Conservation (phyloP, 2,888 invertebrate species). For the Toxonevra muliebris region DNA sequence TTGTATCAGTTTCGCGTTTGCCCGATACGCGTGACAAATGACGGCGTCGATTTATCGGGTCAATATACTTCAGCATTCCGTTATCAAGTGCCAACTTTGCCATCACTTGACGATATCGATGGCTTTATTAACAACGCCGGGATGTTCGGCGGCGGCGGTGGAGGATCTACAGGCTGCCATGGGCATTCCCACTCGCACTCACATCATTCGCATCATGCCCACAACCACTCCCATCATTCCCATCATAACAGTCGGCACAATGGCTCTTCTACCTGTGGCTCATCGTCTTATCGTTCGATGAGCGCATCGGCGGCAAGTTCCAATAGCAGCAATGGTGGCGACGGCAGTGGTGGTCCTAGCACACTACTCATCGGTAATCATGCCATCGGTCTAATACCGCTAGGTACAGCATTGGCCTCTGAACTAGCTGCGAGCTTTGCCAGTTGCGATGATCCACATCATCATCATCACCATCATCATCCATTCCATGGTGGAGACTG, state of each 20-base stretch:
- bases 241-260: slow-evolving; percentile 58
- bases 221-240: slow-evolving; percentile 45
- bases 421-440: slow-evolving; percentile 58
- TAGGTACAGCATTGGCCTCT: slow-evolving; percentile 47
- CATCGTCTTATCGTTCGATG: slow-evolving; percentile 57
- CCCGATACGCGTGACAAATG: slow-evolving; percentile 73
- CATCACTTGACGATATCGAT: slow-evolving; percentile 51
- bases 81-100: slow-evolving; percentile 59
- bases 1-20: slow-evolving; percentile 83
- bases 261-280: slow-evolving; percentile 41
- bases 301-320: slow-evolving; percentile 59
- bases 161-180: slow-evolving; percentile 42
- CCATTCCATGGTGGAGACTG: slow-evolving; percentile 50
- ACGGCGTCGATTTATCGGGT: slow-evolving; percentile 70
- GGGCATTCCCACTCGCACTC: slow-evolving; percentile 47
- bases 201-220: slow-evolving; percentile 44
- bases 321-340: slow-evolving; percentile 47
- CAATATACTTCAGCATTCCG: slow-evolving; percentile 75
- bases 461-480: slow-evolving; percentile 61
- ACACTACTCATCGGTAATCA: slow-evolving; percentile 43
- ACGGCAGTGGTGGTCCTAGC: slow-evolving; percentile 42
- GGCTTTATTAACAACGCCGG: slow-evolving; percentile 42
- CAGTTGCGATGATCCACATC: slow-evolving; percentile 58
- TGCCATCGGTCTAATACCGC: slow-evolving; percentile 52
- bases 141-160: slow-evolving; percentile 40